Evolutionary conservation across 2,797 vertebrate species (phyloP).

Genomic region (Neosilurus hyrtlii): DNA sequence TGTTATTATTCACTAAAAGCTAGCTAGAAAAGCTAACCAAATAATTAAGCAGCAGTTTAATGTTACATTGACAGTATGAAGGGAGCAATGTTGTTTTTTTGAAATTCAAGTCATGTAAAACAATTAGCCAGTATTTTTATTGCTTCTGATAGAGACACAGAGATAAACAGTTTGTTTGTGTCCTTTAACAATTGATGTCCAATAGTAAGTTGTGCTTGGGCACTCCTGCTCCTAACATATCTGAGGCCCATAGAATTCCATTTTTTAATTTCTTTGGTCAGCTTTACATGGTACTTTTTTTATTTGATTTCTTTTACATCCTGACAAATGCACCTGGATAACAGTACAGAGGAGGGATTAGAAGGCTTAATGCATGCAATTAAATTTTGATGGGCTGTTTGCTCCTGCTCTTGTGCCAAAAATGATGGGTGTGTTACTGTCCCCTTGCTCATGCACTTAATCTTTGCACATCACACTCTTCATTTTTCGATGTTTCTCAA

Average conservation of each 20-base stretch:
- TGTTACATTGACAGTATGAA: too few species aligned
- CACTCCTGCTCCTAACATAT: too few species aligned
- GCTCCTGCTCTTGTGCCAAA: not conserved
- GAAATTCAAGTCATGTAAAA: too few species aligned
- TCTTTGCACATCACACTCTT: not conserved
- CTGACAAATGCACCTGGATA: not conserved
- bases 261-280: not conserved
- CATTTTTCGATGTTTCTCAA: not conserved
- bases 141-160: too few species aligned
- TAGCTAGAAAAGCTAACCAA: too few species aligned
- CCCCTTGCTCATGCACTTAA: not conserved
- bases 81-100: too few species aligned
- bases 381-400: not conserved
- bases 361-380: not conserved
- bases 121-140: too few species aligned
- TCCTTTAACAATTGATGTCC: too few species aligned
- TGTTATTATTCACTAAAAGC: too few species aligned
- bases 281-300: not conserved
- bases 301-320: not conserved
- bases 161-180: too few species aligned
- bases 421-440: not conserved
- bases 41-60: too few species aligned
- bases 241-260: not conserved
- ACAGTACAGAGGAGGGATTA: not conserved
- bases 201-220: too few species aligned